Evolutionary conservation across 2,113 vertebrate genomes (phyloP).

Genomic region (Bubo blakistoni): DNA sequence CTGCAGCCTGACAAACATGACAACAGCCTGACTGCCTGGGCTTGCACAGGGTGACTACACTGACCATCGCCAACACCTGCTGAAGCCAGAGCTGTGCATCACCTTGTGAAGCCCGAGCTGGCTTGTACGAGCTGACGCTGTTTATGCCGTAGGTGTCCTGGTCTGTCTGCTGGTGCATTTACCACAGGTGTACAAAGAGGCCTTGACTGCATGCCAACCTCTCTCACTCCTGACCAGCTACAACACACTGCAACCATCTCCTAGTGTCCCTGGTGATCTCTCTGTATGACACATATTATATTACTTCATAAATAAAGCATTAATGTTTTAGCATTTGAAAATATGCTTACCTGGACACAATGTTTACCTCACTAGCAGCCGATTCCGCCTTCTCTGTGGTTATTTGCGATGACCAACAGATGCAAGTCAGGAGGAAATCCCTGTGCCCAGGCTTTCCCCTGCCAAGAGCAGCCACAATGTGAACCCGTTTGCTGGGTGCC

Average conservation of each 20-base stretch:
- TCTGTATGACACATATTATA: too few relatives aligned
- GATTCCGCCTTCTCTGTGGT: not conserved
- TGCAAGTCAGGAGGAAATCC: not conserved
- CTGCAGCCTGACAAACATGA: not conserved
- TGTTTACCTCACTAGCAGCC: rapidly evolving
- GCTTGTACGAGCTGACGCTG: rapidly evolving
- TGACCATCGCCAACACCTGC: rapidly evolving
- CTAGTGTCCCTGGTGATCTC: too few relatives aligned
- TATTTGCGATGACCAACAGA: rapidly evolving
- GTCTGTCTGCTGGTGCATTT: not conserved
- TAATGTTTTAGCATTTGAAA: not conserved
- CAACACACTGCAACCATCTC: not conserved
- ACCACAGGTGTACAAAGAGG: rapidly evolving
- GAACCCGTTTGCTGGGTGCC: not conserved
- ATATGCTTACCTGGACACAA: rapidly evolving
- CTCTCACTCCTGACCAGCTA: not conserved
- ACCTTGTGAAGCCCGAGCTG: not conserved
- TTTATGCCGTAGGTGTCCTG: not conserved
- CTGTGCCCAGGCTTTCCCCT: not conserved
- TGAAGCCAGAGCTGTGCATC: not conserved
- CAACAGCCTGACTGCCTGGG: rapidly evolving
- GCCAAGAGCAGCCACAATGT: not conserved
- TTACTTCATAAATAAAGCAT: not conserved
- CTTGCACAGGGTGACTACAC: not conserved
- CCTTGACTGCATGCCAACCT: not conserved